Conservation (phyloP, 2,113 vertebrate species). For the Phodopus roborovskii region DNA sequence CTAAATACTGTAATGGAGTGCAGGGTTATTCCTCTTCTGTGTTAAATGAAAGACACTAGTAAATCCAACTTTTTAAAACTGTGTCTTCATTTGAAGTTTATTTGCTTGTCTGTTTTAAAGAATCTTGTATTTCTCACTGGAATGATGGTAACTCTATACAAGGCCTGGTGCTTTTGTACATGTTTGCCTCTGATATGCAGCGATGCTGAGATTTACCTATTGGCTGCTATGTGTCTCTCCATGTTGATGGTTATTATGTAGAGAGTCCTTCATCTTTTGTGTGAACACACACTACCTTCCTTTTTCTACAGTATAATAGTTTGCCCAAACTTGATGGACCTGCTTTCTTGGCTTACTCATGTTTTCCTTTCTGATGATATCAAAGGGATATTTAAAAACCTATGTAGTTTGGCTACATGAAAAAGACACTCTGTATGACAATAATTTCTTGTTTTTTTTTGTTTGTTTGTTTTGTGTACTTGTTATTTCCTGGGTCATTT, state of each 20-base stretch:
- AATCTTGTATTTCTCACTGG: not conserved
- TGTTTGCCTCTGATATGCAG: not conserved
- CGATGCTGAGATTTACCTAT: not conserved
- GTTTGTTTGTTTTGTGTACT: not conserved
- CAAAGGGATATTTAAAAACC: not conserved
- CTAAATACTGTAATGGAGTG: not conserved
- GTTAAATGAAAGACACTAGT: not conserved
- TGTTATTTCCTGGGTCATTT: constrained; percentile 24
- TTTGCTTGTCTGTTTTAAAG: constrained; percentile 2
- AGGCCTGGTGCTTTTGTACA: not conserved
- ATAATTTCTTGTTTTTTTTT: not conserved
- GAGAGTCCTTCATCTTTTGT: not conserved
- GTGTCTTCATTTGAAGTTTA: constrained; percentile 11
- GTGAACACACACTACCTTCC: not conserved
- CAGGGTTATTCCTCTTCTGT: not conserved
- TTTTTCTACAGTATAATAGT: not conserved
- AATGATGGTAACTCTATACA: not conserved
- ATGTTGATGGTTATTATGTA: not conserved
- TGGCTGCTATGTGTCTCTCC: not conserved
- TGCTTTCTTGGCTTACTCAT: not conserved
- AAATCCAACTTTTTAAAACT: not conserved
- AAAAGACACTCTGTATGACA: not conserved
- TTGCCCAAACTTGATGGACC: not conserved
- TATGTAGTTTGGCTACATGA: not conserved
- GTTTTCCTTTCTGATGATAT: not conserved